Evolutionary conservation across 2,113 vertebrate species (phyloP).

Genomic region (Vidua chalybeata): DNA sequence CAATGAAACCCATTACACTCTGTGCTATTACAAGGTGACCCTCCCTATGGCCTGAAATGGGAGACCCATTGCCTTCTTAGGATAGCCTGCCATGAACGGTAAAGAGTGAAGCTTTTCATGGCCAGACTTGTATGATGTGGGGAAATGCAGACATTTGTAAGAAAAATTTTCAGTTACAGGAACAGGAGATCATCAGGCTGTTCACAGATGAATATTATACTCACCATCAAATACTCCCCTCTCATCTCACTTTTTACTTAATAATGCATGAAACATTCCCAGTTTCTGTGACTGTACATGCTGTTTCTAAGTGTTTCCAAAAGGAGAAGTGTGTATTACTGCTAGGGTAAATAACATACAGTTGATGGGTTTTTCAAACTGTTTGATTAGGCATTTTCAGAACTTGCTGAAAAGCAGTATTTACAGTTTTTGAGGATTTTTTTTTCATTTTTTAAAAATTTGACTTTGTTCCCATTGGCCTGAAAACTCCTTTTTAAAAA

Average conservation of each 20-base stretch:
- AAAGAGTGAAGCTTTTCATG: slow-evolving; percentile 8
- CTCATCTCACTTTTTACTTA: background rate
- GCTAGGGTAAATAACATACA: background rate
- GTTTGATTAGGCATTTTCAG: background rate
- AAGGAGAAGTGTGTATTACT: background rate
- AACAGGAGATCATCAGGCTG: background rate
- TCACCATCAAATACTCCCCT: background rate
- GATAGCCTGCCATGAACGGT: background rate
- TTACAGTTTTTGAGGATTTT: background rate
- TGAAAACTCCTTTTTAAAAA: background rate
- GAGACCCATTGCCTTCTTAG: background rate
- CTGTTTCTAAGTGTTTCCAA: background rate
- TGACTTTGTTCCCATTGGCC: background rate
- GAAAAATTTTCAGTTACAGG: background rate
- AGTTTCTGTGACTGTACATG: background rate
- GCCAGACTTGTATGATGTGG: background rate
- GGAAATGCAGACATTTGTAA: rapidly evolving
- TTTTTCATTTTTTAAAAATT: background rate
- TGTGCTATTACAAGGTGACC: slow-evolving; percentile 27
- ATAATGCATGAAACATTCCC: background rate
- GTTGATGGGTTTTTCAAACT: background rate
- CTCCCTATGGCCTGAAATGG: slow-evolving; percentile 36
- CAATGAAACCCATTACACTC: slow-evolving; percentile 54
- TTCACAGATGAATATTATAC: background rate
- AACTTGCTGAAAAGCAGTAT: background rate